Evolutionary conservation across 2,888 invertebrate genomes (phyloP), one percentile per base, ranked within the genome.

Genomic region (Synergus umbraculus): DNA sequence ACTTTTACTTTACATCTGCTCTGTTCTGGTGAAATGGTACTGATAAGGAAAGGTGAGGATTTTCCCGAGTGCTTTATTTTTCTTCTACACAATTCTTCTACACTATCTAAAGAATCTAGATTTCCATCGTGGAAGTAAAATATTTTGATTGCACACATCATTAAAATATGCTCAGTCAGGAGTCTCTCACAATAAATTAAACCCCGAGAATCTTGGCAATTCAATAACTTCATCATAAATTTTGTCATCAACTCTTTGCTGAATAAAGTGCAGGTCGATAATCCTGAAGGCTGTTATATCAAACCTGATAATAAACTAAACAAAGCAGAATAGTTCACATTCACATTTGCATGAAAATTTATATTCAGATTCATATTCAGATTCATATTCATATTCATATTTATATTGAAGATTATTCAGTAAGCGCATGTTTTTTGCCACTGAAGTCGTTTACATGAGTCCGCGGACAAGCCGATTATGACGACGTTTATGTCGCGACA

Each of bases 381-480:
- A 41, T 43, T 66, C 1, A 18, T 29, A 37, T 49, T 67, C 12
- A 46, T n/a, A 69, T 63, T 63, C 22, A 69, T 49, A 69, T 73
- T n/a, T 29, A 54, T 73, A 41, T 43, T 66, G 4, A 66, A 66
- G n/a, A 66, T 66, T 66, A 66, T 66, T 66, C 43, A 66, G 66
- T 66, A 18, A 66, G 41, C 66, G 37, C 54, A 54, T 73, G 73
- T 73, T 69, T 69, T 69, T 73, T 73, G 73, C 73, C 73, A 73
- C 73, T 10, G 73, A 63, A 63, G 73, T 73, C 37, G 73, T 58
- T 73, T 73, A 54, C 73, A 73, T 73, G 73, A 54, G 41, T 49
- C 54, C 54, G 73, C 73, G 73, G 54, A 73, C 73, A 73, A 73
- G 73, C 10, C 54, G 73, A 73, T 73, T 73, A 73, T 73, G 54